phyloP scores from a whole-genome alignment of 2,888 invertebrate species.

The Bibio marci region DNA sequence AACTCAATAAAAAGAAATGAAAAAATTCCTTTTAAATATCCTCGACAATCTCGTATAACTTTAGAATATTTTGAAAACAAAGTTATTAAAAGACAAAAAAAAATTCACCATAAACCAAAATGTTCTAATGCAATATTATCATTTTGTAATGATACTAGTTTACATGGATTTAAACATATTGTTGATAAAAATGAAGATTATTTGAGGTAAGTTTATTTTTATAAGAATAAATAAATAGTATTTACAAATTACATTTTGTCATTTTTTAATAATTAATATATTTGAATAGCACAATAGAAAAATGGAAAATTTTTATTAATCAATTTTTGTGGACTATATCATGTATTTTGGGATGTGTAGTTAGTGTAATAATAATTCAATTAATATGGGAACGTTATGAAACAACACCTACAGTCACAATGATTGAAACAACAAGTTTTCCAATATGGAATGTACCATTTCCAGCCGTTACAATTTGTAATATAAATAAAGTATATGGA shows the following conservation, averaged over 20 bases:
- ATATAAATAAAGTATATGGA: conserved; percentile 39
- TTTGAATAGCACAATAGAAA: too few species aligned
- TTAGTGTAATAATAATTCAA: conserved; percentile 9
- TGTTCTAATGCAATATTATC: background rate
- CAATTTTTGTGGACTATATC: background rate
- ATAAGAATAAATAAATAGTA: too few species aligned
- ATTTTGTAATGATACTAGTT: conserved; percentile 13
- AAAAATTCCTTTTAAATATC: too few species aligned
- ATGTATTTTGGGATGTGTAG: conserved; percentile 7
- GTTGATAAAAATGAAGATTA: conserved; percentile 11
- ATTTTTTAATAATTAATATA: too few species aligned
- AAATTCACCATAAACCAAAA: too few species aligned
- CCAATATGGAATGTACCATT: conserved; percentile 48
- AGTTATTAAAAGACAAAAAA: too few species aligned
- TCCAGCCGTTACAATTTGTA: conserved; percentile 46
- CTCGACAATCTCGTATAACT: too few species aligned
- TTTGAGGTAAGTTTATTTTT: conserved; percentile 5
- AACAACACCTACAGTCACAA: conserved; percentile 16
- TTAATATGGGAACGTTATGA: conserved; percentile 15
- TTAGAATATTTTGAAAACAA: too few species aligned
- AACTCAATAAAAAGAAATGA: too few species aligned
- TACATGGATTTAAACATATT: conserved; percentile 14
- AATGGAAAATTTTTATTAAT: too few species aligned
- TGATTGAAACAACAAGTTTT: conserved; percentile 40
- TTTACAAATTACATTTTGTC: too few species aligned